A percentile compares a stretch with the other conserved stretches of the same genome.
Evolutionary conservation across 2,797 vertebrate genomes (phyloP).

Genomic region (Phrynocephalus vlangalii): DNA sequence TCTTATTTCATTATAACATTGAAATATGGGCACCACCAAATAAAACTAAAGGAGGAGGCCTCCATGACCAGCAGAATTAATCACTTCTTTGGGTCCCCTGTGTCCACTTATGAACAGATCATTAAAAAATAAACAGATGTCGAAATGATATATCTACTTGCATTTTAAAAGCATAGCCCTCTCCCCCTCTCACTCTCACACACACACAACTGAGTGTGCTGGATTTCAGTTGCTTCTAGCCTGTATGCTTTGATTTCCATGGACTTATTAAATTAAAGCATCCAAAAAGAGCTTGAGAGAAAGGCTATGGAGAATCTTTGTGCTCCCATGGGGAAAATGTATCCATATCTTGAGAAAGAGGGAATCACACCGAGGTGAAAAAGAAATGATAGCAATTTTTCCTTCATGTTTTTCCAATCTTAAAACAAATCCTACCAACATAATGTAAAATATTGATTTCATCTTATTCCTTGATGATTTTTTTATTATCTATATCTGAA

Average conservation of each 20-base stretch:
- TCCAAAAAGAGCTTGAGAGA: neutral
- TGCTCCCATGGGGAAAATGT: neutral
- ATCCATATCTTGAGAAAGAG: neutral
- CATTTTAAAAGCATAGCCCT: neutral
- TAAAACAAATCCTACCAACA: neutral
- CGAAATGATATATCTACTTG: constrained; percentile 15
- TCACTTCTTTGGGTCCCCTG: constrained; percentile 20
- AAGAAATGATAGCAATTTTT: neutral
- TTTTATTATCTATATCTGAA: neutral
- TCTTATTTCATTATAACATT: constrained; percentile 27
- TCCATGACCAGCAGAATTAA: constrained; percentile 33
- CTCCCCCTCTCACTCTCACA: neutral
- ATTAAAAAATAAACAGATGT: constrained; percentile 42
- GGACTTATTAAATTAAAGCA: neutral
- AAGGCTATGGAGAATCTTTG: neutral
- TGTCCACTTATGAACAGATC: constrained; percentile 27
- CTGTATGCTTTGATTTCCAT: constrained; percentile 10
- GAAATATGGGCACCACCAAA: constrained; percentile 15
- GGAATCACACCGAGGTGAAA: neutral
- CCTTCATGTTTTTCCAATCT: neutral
- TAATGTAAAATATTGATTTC: neutral
- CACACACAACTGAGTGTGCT: constrained; percentile 12
- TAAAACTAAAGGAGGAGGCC: neutral
- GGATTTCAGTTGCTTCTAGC: constrained; percentile 11
- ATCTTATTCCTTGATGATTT: neutral